Evolutionary conservation across 1,140 invertebrate genomes (phyloP).

Genomic region (Maniola jurtina): DNA sequence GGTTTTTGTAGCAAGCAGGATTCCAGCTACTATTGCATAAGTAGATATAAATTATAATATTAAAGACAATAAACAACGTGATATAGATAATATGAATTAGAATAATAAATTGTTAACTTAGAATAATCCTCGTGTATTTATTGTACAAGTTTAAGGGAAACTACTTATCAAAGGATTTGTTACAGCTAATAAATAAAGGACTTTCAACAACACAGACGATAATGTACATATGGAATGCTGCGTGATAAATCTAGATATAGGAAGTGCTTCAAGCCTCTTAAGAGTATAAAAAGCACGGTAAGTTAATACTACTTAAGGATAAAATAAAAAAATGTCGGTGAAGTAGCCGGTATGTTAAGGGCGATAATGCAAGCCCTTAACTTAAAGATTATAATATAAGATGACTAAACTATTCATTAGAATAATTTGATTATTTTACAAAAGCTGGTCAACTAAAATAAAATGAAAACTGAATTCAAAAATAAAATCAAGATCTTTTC

Average conservation of each 20-base stretch:
- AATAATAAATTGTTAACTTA: conserved; percentile 2
- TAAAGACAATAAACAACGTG: conserved; percentile 3
- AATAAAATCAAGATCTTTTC: too few species aligned
- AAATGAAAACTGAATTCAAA: too few species aligned
- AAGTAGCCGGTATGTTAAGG: not conserved
- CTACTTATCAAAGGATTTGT: conserved; percentile 2
- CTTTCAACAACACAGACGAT: not conserved
- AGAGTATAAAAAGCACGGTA: not conserved
- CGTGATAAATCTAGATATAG: conserved; percentile 1
- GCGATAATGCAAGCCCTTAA: too few species aligned
- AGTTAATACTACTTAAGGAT: not conserved
- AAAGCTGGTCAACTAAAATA: too few species aligned
- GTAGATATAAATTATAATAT: too few species aligned
- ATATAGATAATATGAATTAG: not conserved
- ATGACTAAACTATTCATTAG: too few species aligned
- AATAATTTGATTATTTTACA: too few species aligned
- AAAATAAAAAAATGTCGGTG: not conserved
- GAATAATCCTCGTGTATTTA: conserved; percentile 9
- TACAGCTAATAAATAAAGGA: not conserved
- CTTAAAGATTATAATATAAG: too few species aligned
- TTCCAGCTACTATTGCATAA: too few species aligned
- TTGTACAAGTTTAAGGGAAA: conserved; percentile 1
- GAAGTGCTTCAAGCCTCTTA: conserved; percentile 2
- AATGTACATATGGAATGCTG: not conserved
- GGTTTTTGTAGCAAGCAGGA: too few species aligned